A percentile compares a stretch with the other conserved stretches of the same genome.
Conservation (phyloP, 2,113 vertebrate genomes). For the Ginglymostoma cirratum region DNA sequence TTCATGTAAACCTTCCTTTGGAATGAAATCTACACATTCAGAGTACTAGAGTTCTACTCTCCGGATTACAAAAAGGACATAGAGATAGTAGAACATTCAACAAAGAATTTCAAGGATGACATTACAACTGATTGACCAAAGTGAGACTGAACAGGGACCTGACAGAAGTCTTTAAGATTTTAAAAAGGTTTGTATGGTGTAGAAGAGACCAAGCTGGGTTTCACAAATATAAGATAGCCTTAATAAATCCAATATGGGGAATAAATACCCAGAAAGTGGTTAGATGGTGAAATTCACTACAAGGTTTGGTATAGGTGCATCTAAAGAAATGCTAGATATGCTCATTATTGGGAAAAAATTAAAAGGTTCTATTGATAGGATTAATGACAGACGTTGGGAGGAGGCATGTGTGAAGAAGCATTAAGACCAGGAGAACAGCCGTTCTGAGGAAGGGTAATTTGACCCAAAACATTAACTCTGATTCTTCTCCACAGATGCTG, state of each 20-base stretch:
- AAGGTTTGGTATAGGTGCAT: background rate
- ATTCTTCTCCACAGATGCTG: too few species aligned
- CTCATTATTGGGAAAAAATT: background rate
- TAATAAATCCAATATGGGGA: background rate
- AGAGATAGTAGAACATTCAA: background rate
- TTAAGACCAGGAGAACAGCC: too few species aligned
- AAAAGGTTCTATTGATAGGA: too few species aligned
- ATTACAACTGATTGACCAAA: background rate
- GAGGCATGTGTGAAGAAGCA: too few species aligned
- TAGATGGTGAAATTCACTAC: background rate
- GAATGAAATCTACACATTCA: background rate
- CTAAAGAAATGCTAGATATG: background rate
- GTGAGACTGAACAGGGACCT: background rate
- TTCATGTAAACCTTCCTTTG: background rate
- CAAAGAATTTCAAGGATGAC: background rate
- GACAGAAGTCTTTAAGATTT: background rate
- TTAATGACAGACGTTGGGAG: too few species aligned
- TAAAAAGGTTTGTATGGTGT: background rate
- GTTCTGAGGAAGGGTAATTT: too few species aligned
- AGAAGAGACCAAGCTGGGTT: background rate
- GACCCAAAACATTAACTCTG: too few species aligned
- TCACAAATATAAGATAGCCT: too few species aligned
- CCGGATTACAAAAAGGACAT: background rate
- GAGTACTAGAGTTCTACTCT: background rate
- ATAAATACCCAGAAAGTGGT: background rate